Base-by-base conservation (phyloP, 2,888 invertebrate species). In the Megaustenia siamemsis region DNA sequence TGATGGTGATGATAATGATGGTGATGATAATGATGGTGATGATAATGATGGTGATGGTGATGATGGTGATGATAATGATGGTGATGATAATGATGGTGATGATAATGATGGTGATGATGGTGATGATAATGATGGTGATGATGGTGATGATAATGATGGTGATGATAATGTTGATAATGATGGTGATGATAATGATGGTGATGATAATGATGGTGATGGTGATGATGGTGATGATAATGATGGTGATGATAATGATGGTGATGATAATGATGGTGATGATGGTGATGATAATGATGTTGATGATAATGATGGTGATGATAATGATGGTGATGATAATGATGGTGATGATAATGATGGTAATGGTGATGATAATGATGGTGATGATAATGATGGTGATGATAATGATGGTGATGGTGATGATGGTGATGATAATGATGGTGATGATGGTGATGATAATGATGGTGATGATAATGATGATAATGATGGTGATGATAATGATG, bases 181-280 rank as follows among this genome's bases (percentile, higher is more conserved):
- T 49, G 49, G 15, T 49, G 49, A 49, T 49, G 49, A 49, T 49
- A 49, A n/a, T n/a, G n/a, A n/a, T n/a, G n/a, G n/a, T 49, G 49
- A 49, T 75, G 43, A 75, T 45, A 28, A 75, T 43, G 32, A 68
- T 60, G 38, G 53, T 43, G 38, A 77, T 24, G 38, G 45, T 76
- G 45, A 76, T 76, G 35, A 76, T 49, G 12, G 53, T 76, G 76
- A 76, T 76, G 45, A 76, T 76, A 49, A 76, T 76, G 76, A 76
- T 76, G 76, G 45, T 76, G 76, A 76, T 76, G 76, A 76, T 76
- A 49, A 76, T 76, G 76, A 76, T 49, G 76, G 45, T 49, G 76
- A 76, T 49, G 76, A 76, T 76, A 49, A 76, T 76, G 76, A 76
- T 76, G 76, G 45, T 76, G 76, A 76, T 76, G 76, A 49, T 76